Conservation (phyloP, 2,888 invertebrate genomes). For the Tryphoninae sp. region DNA sequence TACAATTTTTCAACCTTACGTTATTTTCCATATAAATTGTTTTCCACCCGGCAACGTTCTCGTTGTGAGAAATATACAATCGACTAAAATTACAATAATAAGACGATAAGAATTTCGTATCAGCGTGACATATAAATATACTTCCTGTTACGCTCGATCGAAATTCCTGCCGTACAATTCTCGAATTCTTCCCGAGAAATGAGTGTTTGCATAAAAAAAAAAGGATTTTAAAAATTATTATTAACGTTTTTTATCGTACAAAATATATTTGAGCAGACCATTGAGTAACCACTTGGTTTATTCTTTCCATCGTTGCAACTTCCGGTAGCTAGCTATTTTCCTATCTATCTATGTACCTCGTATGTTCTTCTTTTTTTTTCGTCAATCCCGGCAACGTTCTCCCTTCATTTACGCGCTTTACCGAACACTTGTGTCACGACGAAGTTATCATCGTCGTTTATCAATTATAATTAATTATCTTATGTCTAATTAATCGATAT, state of each 20-base stretch:
- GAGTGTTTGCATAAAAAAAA: conserved; percentile 12
- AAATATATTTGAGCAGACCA: conserved; percentile 45
- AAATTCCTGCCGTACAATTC: neutral
- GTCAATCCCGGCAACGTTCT: neutral
- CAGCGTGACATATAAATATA: conserved; percentile 33
- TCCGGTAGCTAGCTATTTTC: conserved; percentile 22
- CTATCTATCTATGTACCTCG: neutral
- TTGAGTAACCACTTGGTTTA: neutral
- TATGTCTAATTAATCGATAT: neutral
- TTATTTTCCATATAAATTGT: too few relatives aligned
- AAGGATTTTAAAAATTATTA: neutral
- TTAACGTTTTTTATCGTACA: conserved; percentile 1
- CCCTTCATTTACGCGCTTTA: neutral
- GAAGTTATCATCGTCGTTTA: neutral
- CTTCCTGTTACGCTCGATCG: neutral
- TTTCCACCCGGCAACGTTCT: too few relatives aligned
- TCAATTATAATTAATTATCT: neutral
- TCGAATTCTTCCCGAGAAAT: neutral
- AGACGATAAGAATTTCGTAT: conserved; percentile 6
- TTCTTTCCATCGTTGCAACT: neutral
- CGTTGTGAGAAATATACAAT: too few relatives aligned
- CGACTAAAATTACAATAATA: neutral
- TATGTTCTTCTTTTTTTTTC: neutral
- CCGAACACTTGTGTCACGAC: neutral
- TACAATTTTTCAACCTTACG: too few relatives aligned